A percentile compares a stretch with the other conserved stretches of the same genome.
Evolutionary conservation across 2,797 vertebrate species (phyloP).

Genomic region (Hoplostethus mediterraneus): DNA sequence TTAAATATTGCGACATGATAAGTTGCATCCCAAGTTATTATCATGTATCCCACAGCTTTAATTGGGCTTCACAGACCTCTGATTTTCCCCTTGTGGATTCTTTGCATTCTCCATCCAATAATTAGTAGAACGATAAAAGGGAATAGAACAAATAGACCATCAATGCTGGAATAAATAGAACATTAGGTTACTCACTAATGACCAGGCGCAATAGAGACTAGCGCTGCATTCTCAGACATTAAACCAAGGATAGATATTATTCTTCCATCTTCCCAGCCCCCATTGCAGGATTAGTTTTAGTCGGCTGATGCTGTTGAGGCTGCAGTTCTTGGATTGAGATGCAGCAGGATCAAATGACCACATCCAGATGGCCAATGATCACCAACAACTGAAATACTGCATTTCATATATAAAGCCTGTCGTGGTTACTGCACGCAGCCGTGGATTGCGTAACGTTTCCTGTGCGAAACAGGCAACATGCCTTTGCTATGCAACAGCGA

Average conservation of each 20-base stretch:
- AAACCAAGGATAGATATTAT: conserved; percentile 22
- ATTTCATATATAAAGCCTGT: conserved; percentile 61
- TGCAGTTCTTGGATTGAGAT: conserved; percentile 73
- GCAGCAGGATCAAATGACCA: conserved; percentile 85
- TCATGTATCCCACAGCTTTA: too few species aligned
- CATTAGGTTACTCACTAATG: not conserved
- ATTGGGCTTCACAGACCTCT: not conserved
- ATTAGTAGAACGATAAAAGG: too few species aligned
- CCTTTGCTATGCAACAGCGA: conserved; percentile 21
- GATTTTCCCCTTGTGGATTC: too few species aligned
- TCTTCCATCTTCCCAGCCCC: conserved; percentile 52
- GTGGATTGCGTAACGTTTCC: conserved; percentile 57
- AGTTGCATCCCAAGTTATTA: too few species aligned
- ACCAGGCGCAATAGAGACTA: not conserved
- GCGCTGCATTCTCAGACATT: conserved; percentile 39
- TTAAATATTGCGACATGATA: too few species aligned
- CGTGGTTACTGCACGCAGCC: conserved; percentile 23
- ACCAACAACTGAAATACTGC: conserved; percentile 66
- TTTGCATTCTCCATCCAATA: too few species aligned
- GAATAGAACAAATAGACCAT: not conserved
- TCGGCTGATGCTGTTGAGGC: conserved; percentile 71
- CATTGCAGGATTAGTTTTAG: conserved; percentile 68
- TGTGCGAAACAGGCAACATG: conserved; percentile 26
- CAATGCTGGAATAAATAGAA: conserved; percentile 1
- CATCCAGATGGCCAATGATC: conserved; percentile 85